Evolutionary conservation across 2,888 invertebrate species (phyloP).

Genomic region (Crioceris asparagi): DNA sequence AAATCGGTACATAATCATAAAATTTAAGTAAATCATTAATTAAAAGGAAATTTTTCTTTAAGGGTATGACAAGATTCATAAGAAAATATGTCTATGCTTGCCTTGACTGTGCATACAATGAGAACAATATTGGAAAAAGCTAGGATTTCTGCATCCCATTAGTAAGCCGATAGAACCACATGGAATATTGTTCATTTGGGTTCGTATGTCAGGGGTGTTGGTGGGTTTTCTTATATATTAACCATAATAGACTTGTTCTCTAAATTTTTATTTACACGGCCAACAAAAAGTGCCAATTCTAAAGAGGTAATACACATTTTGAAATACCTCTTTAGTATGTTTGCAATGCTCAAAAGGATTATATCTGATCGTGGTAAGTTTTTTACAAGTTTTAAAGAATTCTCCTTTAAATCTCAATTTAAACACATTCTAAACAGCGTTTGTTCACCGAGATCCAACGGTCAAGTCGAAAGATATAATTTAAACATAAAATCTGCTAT

Average conservation of each 20-base stretch:
- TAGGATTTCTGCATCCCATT: conserved; percentile 13
- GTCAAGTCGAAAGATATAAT: conserved; percentile 14
- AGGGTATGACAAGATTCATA: conserved; percentile 10
- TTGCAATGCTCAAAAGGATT: conserved; percentile 11
- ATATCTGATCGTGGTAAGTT: conserved; percentile 12
- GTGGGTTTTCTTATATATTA: conserved; percentile 9
- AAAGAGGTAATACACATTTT: conserved; percentile 10
- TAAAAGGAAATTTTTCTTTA: conserved; percentile 11
- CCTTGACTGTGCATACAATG: conserved; percentile 8
- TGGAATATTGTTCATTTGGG: conserved; percentile 17
- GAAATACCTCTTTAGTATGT: conserved; percentile 13
- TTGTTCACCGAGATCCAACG: conserved; percentile 9
- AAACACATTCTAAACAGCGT: conserved; percentile 10
- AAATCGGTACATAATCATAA: conserved; percentile 16
- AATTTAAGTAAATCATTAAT: conserved; percentile 12
- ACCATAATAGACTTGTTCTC: conserved; percentile 12
- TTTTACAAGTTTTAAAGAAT: conserved; percentile 9
- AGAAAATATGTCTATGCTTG: conserved; percentile 12
- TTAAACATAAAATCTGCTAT: conserved; percentile 5
- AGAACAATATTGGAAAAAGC: conserved; percentile 8
- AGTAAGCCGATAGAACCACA: conserved; percentile 11
- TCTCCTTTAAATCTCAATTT: conserved; percentile 7
- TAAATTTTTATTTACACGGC: conserved; percentile 10
- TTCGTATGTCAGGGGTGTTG: conserved; percentile 8
- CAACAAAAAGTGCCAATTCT: conserved; percentile 8